Conservation (phyloP, 2,888 invertebrate species). For the Lepidonotus clava region DNA sequence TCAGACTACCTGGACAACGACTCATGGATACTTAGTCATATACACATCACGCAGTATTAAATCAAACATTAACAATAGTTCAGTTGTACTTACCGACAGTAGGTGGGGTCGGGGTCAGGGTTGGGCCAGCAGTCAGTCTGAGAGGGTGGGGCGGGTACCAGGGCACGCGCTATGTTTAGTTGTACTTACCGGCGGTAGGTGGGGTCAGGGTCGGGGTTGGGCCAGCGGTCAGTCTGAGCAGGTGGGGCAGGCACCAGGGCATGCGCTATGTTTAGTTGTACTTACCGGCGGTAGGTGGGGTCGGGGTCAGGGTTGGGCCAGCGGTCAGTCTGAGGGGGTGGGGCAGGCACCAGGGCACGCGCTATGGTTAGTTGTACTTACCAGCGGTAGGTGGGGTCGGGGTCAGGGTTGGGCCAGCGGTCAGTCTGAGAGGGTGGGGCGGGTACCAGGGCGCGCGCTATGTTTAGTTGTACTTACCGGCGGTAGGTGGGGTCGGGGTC, state of each 20-base stretch:
- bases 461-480: slow-evolving; percentile 51
- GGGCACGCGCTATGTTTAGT: slow-evolving; percentile 63
- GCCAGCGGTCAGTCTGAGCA: slow-evolving; percentile 62
- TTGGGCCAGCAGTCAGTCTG: slow-evolving; percentile 61
- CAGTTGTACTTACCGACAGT: slow-evolving; percentile 56
- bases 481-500: slow-evolving; percentile 53
- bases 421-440: slow-evolving; percentile 67
- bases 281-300: slow-evolving; percentile 56
- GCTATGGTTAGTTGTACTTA: slow-evolving; percentile 68
- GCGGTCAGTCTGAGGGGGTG: slow-evolving; percentile 65
- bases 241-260: slow-evolving; percentile 65
- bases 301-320: slow-evolving; percentile 55
- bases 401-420: slow-evolving; percentile 44
- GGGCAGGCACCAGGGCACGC: slow-evolving; percentile 63
- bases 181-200: slow-evolving; percentile 55
- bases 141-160: slow-evolving; percentile 65
- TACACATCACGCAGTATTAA: no score
- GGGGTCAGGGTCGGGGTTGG: slow-evolving; percentile 52
- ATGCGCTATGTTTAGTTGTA: slow-evolving; percentile 62
- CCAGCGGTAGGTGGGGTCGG: slow-evolving; percentile 57
- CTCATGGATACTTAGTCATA: no score
- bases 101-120: slow-evolving; percentile 36
- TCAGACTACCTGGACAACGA: no score
- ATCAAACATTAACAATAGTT: no score
- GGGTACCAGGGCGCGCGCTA: slow-evolving; percentile 63